Percentiles rank a stretch among this genome's conserved stretches.
These are phyloP conservation scores for Omphaloscelis lunosa DNA, from an alignment of 2,888 invertebrate genomes.

Conservation along the genomic window DNA sequence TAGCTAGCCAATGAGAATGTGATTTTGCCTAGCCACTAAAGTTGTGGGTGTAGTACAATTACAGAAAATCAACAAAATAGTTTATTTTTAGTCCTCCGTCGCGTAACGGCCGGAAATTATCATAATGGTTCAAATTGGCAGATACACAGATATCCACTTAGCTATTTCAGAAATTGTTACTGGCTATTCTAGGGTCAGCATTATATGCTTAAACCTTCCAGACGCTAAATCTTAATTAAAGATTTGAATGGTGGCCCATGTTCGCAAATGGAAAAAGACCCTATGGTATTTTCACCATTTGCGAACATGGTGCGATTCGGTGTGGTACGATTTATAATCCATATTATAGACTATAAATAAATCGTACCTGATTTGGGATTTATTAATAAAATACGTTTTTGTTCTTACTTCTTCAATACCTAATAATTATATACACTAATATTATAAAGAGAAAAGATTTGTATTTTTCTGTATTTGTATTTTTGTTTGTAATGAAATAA, in stretches of 20 bases:
- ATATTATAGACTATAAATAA: no score
- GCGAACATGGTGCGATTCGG: no score
- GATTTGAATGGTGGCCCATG: background rate
- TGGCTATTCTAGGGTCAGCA: background rate
- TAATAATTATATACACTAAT: no score
- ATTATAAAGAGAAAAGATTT: no score
- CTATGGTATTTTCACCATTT: no score
- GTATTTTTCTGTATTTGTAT: no score
- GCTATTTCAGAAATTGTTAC: slow-evolving; percentile 11
- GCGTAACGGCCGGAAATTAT: slow-evolving; percentile 15
- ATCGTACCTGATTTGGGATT: background rate
- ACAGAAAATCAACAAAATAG: background rate
- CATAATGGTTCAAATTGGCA: slow-evolving; percentile 16
- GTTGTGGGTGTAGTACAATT: background rate
- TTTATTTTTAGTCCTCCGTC: background rate
- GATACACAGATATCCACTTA: slow-evolving; percentile 49
- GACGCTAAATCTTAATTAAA: background rate
- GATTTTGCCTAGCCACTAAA: background rate
- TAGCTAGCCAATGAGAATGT: no score
- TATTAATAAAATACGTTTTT: background rate
- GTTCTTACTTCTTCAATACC: background rate
- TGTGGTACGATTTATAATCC: no score
- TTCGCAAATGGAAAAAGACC: background rate
- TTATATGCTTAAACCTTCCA: background rate
- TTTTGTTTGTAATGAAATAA: no score